phyloP scores from a whole-genome alignment of 1,140 invertebrate species.

The Drosophila saltans region DNA sequence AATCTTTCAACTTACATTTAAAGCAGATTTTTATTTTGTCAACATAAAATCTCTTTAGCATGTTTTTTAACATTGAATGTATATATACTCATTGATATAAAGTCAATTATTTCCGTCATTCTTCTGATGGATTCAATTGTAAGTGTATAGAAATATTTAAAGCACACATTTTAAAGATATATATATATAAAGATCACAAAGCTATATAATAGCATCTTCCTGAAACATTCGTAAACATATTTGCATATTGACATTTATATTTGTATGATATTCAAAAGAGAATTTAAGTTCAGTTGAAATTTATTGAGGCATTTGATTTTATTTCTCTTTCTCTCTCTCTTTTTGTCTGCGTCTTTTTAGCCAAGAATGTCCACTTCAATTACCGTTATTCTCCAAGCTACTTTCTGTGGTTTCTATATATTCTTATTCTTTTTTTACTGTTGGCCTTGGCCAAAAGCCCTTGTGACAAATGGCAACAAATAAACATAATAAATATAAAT shows the following conservation, averaged over 20 bases:
- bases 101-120: too few species aligned
- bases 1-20: not conserved
- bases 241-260: not conserved
- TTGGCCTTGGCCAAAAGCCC: conserved; percentile 60
- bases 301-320: not conserved
- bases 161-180: too few species aligned
- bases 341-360: too few species aligned
- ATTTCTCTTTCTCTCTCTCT: not conserved
- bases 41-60: too few species aligned
- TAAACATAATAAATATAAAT: conserved; percentile 81
- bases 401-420: conserved; percentile 22
- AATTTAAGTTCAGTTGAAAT: not conserved
- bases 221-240: too few species aligned
- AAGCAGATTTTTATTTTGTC: not conserved
- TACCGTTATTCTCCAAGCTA: conserved; percentile 40
- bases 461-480: conserved; percentile 78
- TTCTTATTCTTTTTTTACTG: conserved; percentile 31
- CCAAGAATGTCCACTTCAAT: conserved; percentile 28
- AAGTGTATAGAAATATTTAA: too few species aligned
- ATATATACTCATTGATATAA: too few species aligned
- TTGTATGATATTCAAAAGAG: not conserved
- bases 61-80: too few species aligned
- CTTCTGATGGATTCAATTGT: too few species aligned
- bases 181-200: too few species aligned
- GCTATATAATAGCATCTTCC: too few species aligned